phyloP scores from a whole-genome alignment of 2,113 vertebrate genomes.

The Perognathus longimembris region DNA sequence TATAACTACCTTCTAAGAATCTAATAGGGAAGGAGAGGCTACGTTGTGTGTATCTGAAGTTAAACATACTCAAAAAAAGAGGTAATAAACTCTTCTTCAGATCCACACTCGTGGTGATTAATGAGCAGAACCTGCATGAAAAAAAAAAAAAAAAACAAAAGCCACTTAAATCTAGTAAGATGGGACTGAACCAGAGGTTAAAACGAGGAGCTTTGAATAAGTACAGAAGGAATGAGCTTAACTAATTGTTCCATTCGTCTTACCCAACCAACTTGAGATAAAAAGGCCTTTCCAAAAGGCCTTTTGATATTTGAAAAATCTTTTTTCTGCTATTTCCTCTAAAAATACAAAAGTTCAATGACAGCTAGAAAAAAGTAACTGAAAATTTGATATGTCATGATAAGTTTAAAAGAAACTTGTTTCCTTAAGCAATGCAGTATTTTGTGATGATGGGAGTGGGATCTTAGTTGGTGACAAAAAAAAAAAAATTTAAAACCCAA shows the following conservation, averaged over 20 bases:
- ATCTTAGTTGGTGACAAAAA: conserved; percentile 41
- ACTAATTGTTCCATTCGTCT: conserved; percentile 81
- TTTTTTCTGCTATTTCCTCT: conserved; percentile 74
- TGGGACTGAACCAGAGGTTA: conserved; percentile 88
- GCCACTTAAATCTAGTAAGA: conserved; percentile 92
- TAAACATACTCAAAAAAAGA: conserved; percentile 92
- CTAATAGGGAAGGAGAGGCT: conserved; percentile 91
- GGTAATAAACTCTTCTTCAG: conserved; percentile 92
- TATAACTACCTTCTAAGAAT: conserved; percentile 92
- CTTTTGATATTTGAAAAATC: conserved; percentile 64
- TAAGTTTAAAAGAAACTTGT: conserved; percentile 53
- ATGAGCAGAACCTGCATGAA: conserved; percentile 92
- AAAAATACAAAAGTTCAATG: conserved; percentile 71
- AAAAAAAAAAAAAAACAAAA: conserved; percentile 90
- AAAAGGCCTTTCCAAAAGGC: conserved; percentile 76
- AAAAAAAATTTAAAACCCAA: conserved; percentile 55
- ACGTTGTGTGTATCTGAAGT: conserved; percentile 93
- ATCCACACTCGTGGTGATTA: conserved; percentile 92
- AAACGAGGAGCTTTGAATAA: conserved; percentile 87
- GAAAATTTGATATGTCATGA: conserved; percentile 50
- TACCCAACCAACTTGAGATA: conserved; percentile 83
- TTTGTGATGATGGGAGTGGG: neutral
- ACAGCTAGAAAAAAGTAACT: conserved; percentile 71
- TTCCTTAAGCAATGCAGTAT: conserved; percentile 47
- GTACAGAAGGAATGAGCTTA: conserved; percentile 83